phyloP scores from a whole-genome alignment of 2,797 vertebrate genomes.

The Acanthis flammea region DNA sequence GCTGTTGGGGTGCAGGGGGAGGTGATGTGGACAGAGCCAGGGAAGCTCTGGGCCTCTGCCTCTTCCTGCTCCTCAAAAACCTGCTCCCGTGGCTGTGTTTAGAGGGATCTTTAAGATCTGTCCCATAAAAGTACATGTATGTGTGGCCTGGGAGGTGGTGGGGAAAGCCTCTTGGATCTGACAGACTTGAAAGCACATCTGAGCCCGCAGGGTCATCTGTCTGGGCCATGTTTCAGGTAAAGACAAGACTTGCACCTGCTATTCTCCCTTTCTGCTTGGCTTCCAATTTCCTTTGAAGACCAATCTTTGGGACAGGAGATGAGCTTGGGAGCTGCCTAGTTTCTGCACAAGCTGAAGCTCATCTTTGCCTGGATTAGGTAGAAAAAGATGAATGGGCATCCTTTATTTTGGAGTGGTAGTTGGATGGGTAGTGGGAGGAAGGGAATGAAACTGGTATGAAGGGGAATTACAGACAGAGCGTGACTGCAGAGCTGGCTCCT shows the following conservation, averaged over 20 bases:
- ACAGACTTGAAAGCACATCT: fast-evolving
- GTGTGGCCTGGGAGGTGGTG: not conserved
- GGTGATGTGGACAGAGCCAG: not conserved
- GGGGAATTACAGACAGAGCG: not conserved
- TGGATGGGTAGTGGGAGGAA: not conserved
- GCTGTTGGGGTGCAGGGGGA: fast-evolving
- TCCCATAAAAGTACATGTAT: fast-evolving
- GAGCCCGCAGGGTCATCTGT: not conserved
- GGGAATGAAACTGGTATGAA: not conserved
- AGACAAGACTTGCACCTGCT: fast-evolving
- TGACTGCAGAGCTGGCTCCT: constrained; percentile 1
- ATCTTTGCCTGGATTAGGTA: not conserved
- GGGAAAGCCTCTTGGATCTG: not conserved
- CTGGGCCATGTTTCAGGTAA: not conserved
- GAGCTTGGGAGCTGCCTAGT: not conserved
- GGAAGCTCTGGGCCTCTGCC: not conserved
- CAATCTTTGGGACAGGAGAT: not conserved
- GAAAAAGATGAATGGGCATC: not conserved
- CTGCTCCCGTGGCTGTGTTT: not conserved
- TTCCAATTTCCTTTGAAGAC: not conserved
- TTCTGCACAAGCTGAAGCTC: not conserved
- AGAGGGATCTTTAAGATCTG: not conserved
- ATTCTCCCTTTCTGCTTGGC: not conserved
- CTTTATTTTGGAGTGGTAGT: not conserved
- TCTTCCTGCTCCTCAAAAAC: not conserved